Conservation (phyloP, 1,140 invertebrate species). For the Drosophila melanica region DNA sequence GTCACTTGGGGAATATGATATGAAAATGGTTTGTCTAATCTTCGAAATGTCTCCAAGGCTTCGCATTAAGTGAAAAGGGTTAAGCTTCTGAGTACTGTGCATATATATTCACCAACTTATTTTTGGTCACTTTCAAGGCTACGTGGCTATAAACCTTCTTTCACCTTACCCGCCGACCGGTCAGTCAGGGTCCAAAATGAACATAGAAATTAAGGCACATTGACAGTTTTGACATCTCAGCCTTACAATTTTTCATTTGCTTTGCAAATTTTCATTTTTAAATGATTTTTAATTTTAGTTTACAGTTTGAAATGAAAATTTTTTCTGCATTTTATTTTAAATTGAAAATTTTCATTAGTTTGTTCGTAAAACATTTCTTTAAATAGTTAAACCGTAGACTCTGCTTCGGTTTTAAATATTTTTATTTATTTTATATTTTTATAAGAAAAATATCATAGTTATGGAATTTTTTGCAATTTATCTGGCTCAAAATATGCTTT, state of each 20-base stretch:
- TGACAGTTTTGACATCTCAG: conserved; percentile 63
- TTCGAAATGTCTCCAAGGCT: conserved; percentile 14
- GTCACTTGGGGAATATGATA: conserved; percentile 46
- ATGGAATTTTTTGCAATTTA: no score
- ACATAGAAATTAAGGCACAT: conserved; percentile 63
- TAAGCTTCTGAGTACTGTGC: conserved; percentile 9
- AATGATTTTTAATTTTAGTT: background rate
- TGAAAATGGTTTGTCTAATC: conserved; percentile 39
- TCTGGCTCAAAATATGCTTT: no score
- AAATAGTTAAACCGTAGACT: no score
- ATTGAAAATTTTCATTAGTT: background rate
- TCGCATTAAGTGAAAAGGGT: conserved; percentile 58
- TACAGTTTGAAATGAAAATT: background rate
- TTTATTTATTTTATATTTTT: no score
- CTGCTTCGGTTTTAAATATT: no score
- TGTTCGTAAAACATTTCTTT: background rate
- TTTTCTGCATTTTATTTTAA: background rate
- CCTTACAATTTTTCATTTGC: conserved; percentile 33
- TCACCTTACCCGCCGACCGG: background rate
- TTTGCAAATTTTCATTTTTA: background rate
- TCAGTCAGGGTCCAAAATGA: conserved; percentile 16
- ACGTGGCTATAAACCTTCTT: background rate
- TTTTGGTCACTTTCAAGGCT: conserved; percentile 35
- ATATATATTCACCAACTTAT: conserved; percentile 20
- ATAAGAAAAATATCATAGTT: no score